phyloP scores from a whole-genome alignment of 2,113 vertebrate species.

The Microcebus tavaratra region DNA sequence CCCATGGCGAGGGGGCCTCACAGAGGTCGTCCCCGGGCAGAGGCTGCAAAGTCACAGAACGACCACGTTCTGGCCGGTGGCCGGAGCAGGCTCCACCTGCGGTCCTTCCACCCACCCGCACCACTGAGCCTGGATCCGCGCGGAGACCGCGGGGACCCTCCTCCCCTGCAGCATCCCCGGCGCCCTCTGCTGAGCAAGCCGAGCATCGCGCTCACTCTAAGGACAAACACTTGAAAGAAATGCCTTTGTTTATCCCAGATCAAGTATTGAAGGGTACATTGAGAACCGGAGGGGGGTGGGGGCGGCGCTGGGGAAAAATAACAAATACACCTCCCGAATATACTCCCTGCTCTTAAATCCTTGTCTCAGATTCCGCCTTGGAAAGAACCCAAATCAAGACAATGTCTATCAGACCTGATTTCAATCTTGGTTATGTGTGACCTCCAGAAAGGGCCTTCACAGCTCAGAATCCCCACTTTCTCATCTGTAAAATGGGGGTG shows the following conservation, averaged over 20 bases:
- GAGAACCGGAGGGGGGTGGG: neutral
- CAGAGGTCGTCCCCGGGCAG: neutral
- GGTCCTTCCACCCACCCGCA: neutral
- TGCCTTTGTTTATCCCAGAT: neutral
- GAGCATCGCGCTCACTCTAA: neutral
- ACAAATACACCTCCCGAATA: neutral
- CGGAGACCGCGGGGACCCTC: neutral
- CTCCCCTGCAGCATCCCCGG: neutral
- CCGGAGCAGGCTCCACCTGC: too few species aligned
- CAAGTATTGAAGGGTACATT: neutral
- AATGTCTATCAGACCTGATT: neutral
- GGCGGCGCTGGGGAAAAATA: neutral
- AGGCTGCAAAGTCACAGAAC: neutral
- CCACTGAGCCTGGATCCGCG: accelerated
- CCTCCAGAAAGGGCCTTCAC: neutral
- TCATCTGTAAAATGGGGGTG: neutral
- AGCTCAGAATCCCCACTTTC: neutral
- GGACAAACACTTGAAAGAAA: neutral
- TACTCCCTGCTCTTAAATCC: neutral
- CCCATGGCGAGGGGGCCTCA: neutral
- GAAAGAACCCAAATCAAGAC: neutral
- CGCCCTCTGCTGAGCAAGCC: neutral
- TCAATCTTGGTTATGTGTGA: neutral
- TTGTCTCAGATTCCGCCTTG: neutral
- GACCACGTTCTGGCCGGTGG: neutral